A percentile compares a stretch with the other conserved stretches of the same genome.
Conservation (phyloP, 2,113 vertebrate genomes). For the Micromys minutus region DNA sequence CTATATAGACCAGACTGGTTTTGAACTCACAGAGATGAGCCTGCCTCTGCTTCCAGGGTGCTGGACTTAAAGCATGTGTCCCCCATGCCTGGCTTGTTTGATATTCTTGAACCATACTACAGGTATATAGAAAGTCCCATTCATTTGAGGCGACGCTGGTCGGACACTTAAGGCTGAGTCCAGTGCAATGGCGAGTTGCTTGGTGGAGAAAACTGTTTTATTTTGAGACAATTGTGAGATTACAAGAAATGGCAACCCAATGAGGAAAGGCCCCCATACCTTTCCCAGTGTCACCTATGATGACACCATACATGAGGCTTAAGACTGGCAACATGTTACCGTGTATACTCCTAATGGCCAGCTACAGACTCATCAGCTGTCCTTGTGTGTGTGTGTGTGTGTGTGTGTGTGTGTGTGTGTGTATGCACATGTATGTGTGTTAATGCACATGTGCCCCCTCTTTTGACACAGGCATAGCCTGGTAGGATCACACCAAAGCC, state of each 20-base stretch:
- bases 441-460: not conserved
- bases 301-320: rapidly evolving
- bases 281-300: rapidly evolving
- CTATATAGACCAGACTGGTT: not conserved
- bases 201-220: not conserved
- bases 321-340: not conserved
- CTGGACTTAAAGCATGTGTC: not conserved
- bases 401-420: not conserved
- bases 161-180: no score
- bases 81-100: not conserved
- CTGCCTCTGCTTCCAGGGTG: not conserved
- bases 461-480: not conserved
- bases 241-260: not conserved
- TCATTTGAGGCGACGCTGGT: rapidly evolving
- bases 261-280: not conserved
- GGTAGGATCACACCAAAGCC: not conserved
- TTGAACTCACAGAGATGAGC: not conserved
- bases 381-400: not conserved
- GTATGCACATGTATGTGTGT: no score
- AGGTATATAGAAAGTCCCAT: rapidly evolving
- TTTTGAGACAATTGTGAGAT: not conserved
- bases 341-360: not conserved
- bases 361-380: no score
- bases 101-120: not conserved
- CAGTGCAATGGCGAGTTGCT: rapidly evolving